Evolutionary conservation across 2,888 invertebrate genomes (phyloP).

Genomic region (Philereme vetulata): DNA sequence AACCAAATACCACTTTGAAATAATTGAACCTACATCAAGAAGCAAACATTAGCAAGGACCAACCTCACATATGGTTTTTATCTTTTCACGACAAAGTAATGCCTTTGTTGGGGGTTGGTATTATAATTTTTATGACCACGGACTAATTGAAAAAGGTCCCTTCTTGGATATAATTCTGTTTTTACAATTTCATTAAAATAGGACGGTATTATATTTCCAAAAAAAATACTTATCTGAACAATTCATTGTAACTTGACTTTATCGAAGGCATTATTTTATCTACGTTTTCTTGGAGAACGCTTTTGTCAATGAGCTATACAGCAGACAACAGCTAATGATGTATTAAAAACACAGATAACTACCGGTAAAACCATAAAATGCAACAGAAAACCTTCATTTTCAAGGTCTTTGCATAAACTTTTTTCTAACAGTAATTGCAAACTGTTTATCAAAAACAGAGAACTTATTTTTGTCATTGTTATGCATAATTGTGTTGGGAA

Average conservation of each 20-base stretch:
- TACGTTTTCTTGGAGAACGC: too few relatives aligned
- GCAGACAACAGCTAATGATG: too few relatives aligned
- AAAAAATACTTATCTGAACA: conserved; percentile 7
- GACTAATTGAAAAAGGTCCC: conserved; percentile 44
- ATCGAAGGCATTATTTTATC: not conserved
- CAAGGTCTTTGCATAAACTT: not conserved
- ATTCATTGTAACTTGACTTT: conserved; percentile 10
- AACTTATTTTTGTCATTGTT: conserved; percentile 13
- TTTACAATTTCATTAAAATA: conserved; percentile 23
- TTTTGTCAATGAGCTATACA: too few relatives aligned
- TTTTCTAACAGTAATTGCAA: conserved; percentile 8
- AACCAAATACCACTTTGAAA: conserved; percentile 2
- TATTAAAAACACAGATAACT: too few relatives aligned
- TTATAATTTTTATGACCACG: conserved; percentile 47
- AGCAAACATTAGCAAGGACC: conserved; percentile 48
- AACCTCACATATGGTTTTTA: conserved; percentile 47
- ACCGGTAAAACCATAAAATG: too few relatives aligned
- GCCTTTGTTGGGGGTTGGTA: conserved; percentile 39
- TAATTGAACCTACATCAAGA: conserved; percentile 17
- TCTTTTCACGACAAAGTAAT: conserved; percentile 49
- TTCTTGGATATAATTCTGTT: conserved; percentile 31
- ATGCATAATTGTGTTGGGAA: conserved; percentile 1
- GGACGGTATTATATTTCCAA: conserved; percentile 21
- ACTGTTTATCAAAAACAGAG: conserved; percentile 14
- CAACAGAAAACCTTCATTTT: not conserved